phyloP scores from a whole-genome alignment of 1,140 invertebrate genomes.

The Odontomachus brunneus region DNA sequence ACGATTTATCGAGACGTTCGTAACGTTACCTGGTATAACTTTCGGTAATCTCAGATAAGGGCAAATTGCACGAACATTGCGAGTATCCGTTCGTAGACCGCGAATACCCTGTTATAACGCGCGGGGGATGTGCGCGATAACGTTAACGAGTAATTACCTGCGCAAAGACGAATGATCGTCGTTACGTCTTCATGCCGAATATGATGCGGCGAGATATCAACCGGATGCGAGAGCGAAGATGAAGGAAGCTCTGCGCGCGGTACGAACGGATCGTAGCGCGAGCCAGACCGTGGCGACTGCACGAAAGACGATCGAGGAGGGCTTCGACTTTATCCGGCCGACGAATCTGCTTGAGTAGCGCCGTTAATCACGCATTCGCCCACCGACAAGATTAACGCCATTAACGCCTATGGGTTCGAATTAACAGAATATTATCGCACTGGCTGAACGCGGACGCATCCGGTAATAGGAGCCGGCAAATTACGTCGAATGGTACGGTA shows the following conservation, averaged over 20 bases:
- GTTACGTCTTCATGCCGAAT: conserved; percentile 54
- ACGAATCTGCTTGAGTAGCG: conserved; percentile 52
- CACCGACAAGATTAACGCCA: conserved; percentile 68
- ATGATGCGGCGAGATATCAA: conserved; percentile 53
- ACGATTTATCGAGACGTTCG: background rate
- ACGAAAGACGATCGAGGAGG: conserved; percentile 4
- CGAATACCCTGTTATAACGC: background rate
- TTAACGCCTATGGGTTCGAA: conserved; percentile 68
- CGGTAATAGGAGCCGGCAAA: conserved; percentile 65
- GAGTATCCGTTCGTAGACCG: background rate
- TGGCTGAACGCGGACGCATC: background rate
- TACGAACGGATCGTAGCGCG: background rate
- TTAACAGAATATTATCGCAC: conserved; percentile 69
- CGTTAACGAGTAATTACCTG: conserved; percentile 46
- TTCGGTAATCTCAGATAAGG: conserved; percentile 17
- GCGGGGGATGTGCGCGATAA: background rate
- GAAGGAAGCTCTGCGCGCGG: conserved; percentile 4
- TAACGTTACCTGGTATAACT: background rate
- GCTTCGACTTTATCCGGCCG: conserved; percentile 51
- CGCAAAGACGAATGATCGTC: conserved; percentile 43
- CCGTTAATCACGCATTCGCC: conserved; percentile 64
- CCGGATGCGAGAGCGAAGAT: conserved; percentile 19
- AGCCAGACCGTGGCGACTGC: background rate
- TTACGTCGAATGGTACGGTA: conserved; percentile 59
- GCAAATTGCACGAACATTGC: background rate